Conservation (phyloP, 1,140 invertebrate species). For the Bombyx mandarina region DNA sequence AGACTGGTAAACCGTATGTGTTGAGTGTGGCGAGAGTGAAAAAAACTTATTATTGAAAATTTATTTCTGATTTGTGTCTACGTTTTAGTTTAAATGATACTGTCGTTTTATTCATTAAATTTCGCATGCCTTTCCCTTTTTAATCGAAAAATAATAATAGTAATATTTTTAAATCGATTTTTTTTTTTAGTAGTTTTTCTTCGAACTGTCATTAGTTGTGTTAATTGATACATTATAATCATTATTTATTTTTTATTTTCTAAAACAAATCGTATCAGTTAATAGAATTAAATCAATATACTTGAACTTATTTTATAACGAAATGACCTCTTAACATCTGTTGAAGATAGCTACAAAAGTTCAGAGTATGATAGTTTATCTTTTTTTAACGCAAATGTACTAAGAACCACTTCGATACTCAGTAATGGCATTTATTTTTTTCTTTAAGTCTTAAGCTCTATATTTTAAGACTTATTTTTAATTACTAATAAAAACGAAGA, state of each 20-base stretch:
- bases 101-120: not conserved
- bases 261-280: conserved; percentile 15
- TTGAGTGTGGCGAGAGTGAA: conserved; percentile 54
- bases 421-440: conserved; percentile 41
- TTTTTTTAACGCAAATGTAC: conserved; percentile 26
- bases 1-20: conserved; percentile 51
- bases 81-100: conserved; percentile 23
- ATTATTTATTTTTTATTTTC: conserved; percentile 17
- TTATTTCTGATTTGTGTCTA: conserved; percentile 37
- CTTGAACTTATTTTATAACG: conserved; percentile 21
- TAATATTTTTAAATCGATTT: too few species aligned
- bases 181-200: too few species aligned
- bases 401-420: conserved; percentile 14
- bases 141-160: too few species aligned
- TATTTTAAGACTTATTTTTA: conserved; percentile 22
- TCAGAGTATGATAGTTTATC: conserved; percentile 29
- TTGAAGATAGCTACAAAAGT: conserved; percentile 27
- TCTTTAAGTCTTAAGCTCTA: conserved; percentile 11
- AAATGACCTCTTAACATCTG: conserved; percentile 24
- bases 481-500: not conserved
- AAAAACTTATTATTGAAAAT: conserved; percentile 21
- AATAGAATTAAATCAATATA: conserved; percentile 35
- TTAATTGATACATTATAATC: too few species aligned
- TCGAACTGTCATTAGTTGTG: too few species aligned
- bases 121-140: too few species aligned